Conservation (phyloP, 2,797 vertebrate species). For the Gymnoscopelus microlampas region DNA sequence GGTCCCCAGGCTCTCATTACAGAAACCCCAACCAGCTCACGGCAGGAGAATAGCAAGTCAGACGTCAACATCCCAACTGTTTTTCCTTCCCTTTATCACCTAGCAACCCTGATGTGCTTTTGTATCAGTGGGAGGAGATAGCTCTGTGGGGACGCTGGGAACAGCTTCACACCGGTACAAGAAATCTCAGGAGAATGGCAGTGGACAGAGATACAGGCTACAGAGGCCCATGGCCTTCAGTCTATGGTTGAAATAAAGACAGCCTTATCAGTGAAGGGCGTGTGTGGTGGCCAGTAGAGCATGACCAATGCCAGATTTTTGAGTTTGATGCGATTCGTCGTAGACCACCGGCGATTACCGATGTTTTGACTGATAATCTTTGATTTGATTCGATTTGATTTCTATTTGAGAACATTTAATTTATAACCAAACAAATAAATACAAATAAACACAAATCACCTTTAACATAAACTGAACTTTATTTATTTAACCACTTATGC, state of each 20-base stretch:
- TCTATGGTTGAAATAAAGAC: background rate
- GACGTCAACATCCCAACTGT: constrained; percentile 62
- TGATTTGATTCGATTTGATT: too few relatives aligned
- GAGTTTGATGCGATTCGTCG: background rate
- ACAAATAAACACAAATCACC: too few relatives aligned
- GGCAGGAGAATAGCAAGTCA: constrained; percentile 54
- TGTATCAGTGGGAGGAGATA: constrained; percentile 37
- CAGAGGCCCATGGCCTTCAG: constrained; percentile 1
- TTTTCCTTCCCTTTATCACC: constrained; percentile 39
- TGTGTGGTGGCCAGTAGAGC: too few relatives aligned
- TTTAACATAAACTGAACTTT: too few relatives aligned
- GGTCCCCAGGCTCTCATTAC: constrained; percentile 70
- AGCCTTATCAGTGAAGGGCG: background rate
- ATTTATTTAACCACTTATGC: too few relatives aligned
- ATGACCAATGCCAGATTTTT: background rate
- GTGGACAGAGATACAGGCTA: constrained; percentile 5
- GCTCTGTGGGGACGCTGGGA: constrained; percentile 1
- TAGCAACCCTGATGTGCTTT: constrained; percentile 46
- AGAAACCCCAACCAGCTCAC: constrained; percentile 49
- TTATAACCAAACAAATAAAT: too few relatives aligned
- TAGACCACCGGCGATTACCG: too few relatives aligned
- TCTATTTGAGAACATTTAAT: too few relatives aligned
- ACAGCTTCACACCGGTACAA: constrained; percentile 9
- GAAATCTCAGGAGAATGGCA: background rate
- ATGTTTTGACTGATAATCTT: too few relatives aligned